phyloP scores from a whole-genome alignment of 2,113 vertebrate species.

The Vireo altiloquus region DNA sequence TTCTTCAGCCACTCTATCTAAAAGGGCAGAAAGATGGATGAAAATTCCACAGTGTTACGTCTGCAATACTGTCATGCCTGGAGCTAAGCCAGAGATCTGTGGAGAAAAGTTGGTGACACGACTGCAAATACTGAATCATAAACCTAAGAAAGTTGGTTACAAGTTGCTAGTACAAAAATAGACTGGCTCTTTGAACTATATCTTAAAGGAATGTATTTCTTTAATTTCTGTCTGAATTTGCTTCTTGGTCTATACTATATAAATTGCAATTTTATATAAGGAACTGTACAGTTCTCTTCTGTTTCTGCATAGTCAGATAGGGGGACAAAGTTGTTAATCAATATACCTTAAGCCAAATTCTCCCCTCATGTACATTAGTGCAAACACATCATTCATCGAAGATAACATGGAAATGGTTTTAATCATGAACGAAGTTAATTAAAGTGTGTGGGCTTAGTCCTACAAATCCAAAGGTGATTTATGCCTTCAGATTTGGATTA shows the following conservation, averaged over 20 bases:
- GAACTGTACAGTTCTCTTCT: neutral
- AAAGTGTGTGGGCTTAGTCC: neutral
- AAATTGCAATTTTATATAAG: neutral
- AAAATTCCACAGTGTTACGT: neutral
- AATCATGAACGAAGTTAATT: neutral
- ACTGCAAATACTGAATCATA: neutral
- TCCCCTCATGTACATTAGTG: neutral
- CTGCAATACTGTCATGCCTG: neutral
- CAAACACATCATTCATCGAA: neutral
- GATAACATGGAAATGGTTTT: neutral
- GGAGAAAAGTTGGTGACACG: neutral
- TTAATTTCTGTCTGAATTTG: neutral
- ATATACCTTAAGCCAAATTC: neutral
- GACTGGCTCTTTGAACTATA: neutral
- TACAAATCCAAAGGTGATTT: neutral
- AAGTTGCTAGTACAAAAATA: neutral
- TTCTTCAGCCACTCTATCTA: neutral
- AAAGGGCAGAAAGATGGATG: neutral
- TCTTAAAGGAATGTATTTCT: neutral
- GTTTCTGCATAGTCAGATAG: neutral
- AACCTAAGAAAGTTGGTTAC: neutral
- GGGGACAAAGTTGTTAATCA: neutral
- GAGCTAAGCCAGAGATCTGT: neutral
- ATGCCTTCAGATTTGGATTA: neutral
- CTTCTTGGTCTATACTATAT: neutral